Evolutionary conservation across 2,113 vertebrate genomes (phyloP).

Genomic region (Eleginops maclovinus): DNA sequence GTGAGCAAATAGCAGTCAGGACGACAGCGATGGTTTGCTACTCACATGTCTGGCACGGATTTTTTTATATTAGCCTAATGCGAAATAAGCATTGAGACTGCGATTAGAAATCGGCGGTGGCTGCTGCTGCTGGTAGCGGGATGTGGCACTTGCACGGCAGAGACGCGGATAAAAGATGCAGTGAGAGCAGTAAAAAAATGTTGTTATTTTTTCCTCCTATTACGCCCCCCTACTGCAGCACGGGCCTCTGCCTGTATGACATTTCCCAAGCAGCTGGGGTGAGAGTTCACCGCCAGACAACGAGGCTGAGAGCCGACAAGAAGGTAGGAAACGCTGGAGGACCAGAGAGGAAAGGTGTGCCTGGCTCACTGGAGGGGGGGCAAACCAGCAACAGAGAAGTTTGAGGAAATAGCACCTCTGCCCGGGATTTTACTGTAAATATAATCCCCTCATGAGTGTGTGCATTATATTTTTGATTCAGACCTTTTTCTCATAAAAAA

Average conservation of each 20-base stretch:
- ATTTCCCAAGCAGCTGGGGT: slow-evolving; percentile 86
- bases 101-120: slow-evolving; percentile 56
- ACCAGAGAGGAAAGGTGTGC: slow-evolving; percentile 79
- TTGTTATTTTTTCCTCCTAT: slow-evolving; percentile 71
- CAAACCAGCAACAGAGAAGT: neutral
- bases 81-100: slow-evolving; percentile 71
- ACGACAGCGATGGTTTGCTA: slow-evolving; percentile 77
- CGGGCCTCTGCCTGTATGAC: slow-evolving; percentile 86
- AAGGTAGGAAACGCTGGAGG: slow-evolving; percentile 86
- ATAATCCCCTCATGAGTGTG: neutral
- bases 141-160: slow-evolving; percentile 69
- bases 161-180: slow-evolving; percentile 66
- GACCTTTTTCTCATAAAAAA: neutral
- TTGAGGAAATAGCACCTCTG: neutral
- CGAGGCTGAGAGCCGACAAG: slow-evolving; percentile 82
- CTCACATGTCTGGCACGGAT: slow-evolving; percentile 86
- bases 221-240: slow-evolving; percentile 85
- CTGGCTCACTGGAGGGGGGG: slow-evolving; percentile 62
- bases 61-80: slow-evolving; percentile 56
- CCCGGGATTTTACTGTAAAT: neutral
- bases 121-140: slow-evolving; percentile 54
- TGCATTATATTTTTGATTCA: neutral
- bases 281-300: slow-evolving; percentile 87
- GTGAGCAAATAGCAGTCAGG: slow-evolving; percentile 47
- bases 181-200: slow-evolving; percentile 68